Evolutionary conservation across 2,888 invertebrate genomes (phyloP), one percentile per base, ranked within the genome.

Genomic region (Athetis lepigone): DNA sequence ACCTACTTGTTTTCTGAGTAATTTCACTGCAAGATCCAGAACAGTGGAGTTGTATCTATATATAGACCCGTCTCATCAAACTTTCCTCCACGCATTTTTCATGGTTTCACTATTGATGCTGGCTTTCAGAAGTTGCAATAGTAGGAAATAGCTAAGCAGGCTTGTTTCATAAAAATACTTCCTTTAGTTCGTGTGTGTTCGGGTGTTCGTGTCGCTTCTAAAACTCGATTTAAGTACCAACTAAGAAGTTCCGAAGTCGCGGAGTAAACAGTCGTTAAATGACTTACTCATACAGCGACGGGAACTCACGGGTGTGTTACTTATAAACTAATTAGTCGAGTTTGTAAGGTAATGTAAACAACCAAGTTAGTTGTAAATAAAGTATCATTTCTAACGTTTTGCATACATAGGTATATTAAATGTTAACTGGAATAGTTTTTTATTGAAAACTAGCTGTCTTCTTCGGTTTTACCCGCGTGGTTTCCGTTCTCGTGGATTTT

Each of bases 241-340:
- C 66, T 70, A 60, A 65, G 62, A 68, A 82, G 72, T 82, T 72
- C 11, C 27, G 13, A 69, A 75, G 67, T 59, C 61, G 63, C 63
- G 58, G 70, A 75, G 68, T 70, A 70, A 82, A 79, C 66, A 77
- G 63, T 76, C 67, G 67, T 74, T 75, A 79, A 75, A 78, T 70
- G 70, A 73, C 70, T 81, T 70, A 75, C 74, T 64, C 52, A 64
- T 65, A 82, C 70, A 62, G 23, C 50, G 39, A 57, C 57, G 45
- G 43, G 58, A 63, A 56, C 54, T 61, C 49, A 13, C 42, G 45
- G 56, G 66, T 58, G 57, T 57, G 67, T 71, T 76, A 65, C 72
- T 70, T 62, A 62, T 58, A 29, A 73, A 68, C 62, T 75, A 77
- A 79, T 77, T 77, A 79, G 69, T 70, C 52, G 18, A 52, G 65